phyloP scores from a whole-genome alignment of 1,140 invertebrate genomes.

The Plutomurus gul region DNA sequence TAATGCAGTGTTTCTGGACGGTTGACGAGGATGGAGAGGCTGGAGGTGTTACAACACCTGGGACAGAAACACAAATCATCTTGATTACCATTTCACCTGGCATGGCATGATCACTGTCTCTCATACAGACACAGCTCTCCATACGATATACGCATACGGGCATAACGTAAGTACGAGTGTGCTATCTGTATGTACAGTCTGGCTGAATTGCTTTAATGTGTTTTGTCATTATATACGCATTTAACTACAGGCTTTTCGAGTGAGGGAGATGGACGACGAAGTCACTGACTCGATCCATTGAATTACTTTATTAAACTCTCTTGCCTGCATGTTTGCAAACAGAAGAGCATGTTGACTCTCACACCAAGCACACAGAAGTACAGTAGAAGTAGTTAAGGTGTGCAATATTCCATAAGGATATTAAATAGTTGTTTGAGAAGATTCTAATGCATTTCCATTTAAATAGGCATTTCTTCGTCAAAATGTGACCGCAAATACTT shows the following conservation, averaged over 20 bases:
- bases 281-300: constrained; percentile 3
- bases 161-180: no score
- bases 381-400: no score
- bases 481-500: no score
- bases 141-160: no score
- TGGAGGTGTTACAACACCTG: constrained; percentile 47
- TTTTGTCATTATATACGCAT: constrained; percentile 30
- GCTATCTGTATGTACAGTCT: background rate
- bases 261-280: constrained; percentile 12
- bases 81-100: constrained; percentile 44
- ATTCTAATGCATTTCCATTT: no score
- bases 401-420: no score
- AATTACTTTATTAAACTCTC: background rate
- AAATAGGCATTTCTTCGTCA: no score
- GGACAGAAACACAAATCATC: constrained; percentile 45
- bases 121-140: no score
- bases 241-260: background rate
- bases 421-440: no score
- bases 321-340: background rate
- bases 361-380: background rate
- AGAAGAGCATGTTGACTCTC: background rate
- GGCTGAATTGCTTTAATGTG: constrained; percentile 10
- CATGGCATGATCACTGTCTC: constrained; percentile 23
- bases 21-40: constrained; percentile 8
- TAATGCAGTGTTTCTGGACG: background rate